These are phyloP conservation scores for Oryctolagus cuniculus DNA, from an alignment of 2,113 vertebrate genomes.

Conservation along the genomic window mOryCun1.1 NC_091436.1:124541501-124542000, in stretches of 20 bases:
- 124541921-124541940: background rate
- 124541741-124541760: slow-evolving; percentile 37
- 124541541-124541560: background rate
- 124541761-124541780: background rate
- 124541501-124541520: background rate
- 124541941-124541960: background rate
- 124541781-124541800: background rate
- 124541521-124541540: slow-evolving; percentile 2
- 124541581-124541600: background rate
- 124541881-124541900: background rate
- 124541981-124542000: accelerated
- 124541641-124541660: slow-evolving; percentile 41
- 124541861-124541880: background rate
- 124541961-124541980: accelerated
- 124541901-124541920: background rate
- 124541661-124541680: slow-evolving; percentile 4
- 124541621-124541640: background rate
- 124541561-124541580: background rate
- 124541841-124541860: background rate
- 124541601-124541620: background rate
- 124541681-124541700: background rate
- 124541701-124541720: background rate
- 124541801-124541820: accelerated
- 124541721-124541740: slow-evolving; percentile 37
- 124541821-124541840: background rate